Percentiles rank a stretch among this genome's conserved stretches.
Conservation (phyloP, 2,113 vertebrate species). For the Protomyctophum bolini region DNA sequence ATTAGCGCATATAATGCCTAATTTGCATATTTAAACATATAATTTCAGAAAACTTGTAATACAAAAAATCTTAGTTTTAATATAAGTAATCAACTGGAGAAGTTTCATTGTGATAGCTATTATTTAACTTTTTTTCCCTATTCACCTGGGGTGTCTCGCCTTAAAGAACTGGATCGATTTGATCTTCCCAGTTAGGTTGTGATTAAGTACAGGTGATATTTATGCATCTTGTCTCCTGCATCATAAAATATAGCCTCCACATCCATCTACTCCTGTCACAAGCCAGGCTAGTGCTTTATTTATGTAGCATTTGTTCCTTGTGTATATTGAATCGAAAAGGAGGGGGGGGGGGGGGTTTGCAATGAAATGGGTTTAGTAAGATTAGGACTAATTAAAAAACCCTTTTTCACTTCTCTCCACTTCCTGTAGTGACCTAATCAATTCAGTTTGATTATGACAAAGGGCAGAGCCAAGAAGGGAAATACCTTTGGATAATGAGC, state of each 20-base stretch:
- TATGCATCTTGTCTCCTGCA: conserved; percentile 64
- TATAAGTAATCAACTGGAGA: too few species aligned
- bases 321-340: conserved; percentile 58
- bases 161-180: conserved; percentile 63
- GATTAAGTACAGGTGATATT: conserved; percentile 71
- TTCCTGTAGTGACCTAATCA: conserved; percentile 31
- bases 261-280: conserved; percentile 60
- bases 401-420: conserved; percentile 27
- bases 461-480: conserved; percentile 21
- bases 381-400: conserved; percentile 19
- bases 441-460: conserved; percentile 29
- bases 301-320: conserved; percentile 65
- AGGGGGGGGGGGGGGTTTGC: conserved; percentile 6
- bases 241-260: conserved; percentile 68
- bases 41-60: too few species aligned
- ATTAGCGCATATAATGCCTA: too few species aligned
- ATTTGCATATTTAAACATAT: too few species aligned
- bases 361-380: conserved; percentile 24
- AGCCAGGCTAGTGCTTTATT: conserved; percentile 68
- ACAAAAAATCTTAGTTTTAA: too few species aligned
- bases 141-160: too few species aligned
- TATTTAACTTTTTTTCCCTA: too few species aligned
- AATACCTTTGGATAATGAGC: neutral
- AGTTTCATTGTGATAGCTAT: too few species aligned
- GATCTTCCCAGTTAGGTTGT: conserved; percentile 64